A percentile compares a stretch with the other conserved stretches of the same genome.
Evolutionary conservation across 2,797 vertebrate species (phyloP).

Genomic region (Phalloptychus januarius): DNA sequence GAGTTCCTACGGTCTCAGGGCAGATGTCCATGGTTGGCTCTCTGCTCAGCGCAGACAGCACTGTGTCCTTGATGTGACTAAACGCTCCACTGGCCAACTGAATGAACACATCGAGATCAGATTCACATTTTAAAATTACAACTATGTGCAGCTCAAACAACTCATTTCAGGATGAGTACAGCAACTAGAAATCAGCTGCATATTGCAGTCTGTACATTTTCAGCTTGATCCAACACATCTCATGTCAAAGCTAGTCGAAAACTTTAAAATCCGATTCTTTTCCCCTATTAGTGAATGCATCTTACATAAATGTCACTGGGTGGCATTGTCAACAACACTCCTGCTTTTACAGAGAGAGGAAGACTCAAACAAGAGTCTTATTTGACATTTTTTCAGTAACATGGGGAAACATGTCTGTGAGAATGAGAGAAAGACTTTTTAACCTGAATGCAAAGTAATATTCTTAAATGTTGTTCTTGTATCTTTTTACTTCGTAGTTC

Average conservation of each 20-base stretch:
- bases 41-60: conserved; percentile 92
- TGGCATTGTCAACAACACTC: neutral
- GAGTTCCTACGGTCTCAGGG: conserved; percentile 93
- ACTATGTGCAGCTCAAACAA: neutral
- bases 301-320: neutral
- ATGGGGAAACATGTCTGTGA: neutral
- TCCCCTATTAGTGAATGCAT: neutral
- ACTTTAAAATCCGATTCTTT: neutral
- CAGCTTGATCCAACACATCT: neutral
- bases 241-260: neutral
- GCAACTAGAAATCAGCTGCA: neutral
- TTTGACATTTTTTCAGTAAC: neutral
- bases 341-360: neutral
- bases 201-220: neutral
- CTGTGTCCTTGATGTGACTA: conserved; percentile 97
- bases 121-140: neutral
- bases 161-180: neutral
- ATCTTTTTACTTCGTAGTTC: neutral
- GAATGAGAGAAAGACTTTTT: neutral
- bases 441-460: neutral
- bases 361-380: neutral
- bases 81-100: conserved; percentile 97
- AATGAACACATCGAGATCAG: neutral
- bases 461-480: neutral
- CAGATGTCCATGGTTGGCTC: conserved; percentile 98